Evolutionary conservation across 2,888 invertebrate species (phyloP).

Genomic region (Diarsia brunnea): DNA sequence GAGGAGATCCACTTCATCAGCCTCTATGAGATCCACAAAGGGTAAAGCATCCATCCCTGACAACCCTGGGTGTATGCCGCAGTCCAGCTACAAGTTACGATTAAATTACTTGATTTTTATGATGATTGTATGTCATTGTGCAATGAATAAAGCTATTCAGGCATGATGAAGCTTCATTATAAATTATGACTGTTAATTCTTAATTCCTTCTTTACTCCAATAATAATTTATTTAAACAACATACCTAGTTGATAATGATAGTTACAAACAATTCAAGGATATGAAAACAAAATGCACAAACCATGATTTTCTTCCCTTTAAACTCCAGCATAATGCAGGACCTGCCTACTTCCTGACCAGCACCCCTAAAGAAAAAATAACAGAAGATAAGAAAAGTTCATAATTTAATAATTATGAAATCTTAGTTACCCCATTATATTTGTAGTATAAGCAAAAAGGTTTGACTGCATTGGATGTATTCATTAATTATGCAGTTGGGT

Average conservation of each 20-base stretch:
- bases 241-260: background rate
- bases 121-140: background rate
- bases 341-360: slow-evolving; percentile 99
- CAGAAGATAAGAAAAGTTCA: too few species aligned
- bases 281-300: slow-evolving; percentile 71
- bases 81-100: slow-evolving; percentile 93
- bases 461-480: background rate
- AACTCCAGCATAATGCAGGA: slow-evolving; percentile 99
- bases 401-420: background rate
- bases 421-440: background rate
- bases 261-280: background rate
- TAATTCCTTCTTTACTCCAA: background rate
- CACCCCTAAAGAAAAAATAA: slow-evolving; percentile 92
- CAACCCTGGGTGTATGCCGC: slow-evolving; percentile 99
- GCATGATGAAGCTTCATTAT: background rate
- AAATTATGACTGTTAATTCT: background rate
- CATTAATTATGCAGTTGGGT: too few species aligned
- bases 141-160: background rate
- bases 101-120: background rate
- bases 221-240: background rate
- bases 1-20: slow-evolving; percentile 98
- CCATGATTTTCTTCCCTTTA: slow-evolving; percentile 99
- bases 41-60: slow-evolving; percentile 99
- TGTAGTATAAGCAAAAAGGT: background rate
- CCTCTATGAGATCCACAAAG: slow-evolving; percentile 99